Percentiles rank a stretch among this genome's conserved stretches.
Evolutionary conservation across 2,113 vertebrate species (phyloP).

Genomic region (Lophius piscatorius): DNA sequence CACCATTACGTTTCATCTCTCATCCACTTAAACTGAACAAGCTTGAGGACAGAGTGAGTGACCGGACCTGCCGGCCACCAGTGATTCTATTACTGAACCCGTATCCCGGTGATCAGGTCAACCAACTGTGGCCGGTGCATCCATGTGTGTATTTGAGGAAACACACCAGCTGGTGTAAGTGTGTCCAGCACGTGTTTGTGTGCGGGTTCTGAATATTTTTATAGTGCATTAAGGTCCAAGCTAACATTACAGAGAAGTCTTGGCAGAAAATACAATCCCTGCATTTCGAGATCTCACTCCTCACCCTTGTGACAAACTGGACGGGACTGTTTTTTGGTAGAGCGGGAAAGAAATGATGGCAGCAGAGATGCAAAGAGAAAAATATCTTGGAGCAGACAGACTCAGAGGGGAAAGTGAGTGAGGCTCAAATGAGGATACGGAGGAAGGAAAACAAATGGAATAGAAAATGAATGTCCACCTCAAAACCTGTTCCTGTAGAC

Average conservation of each 20-base stretch:
- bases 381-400: slow-evolving; percentile 44
- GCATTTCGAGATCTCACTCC: slow-evolving; percentile 42
- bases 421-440: slow-evolving; percentile 31
- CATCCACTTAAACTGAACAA: too few relatives aligned
- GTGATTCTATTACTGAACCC: slow-evolving; percentile 70
- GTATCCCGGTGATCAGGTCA: slow-evolving; percentile 63
- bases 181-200: slow-evolving; percentile 30
- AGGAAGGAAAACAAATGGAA: slow-evolving; percentile 38
- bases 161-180: slow-evolving; percentile 25
- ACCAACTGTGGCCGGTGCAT: slow-evolving; percentile 41
- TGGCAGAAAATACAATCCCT: slow-evolving; percentile 38
- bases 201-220: slow-evolving; percentile 9
- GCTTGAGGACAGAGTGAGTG: too few relatives aligned
- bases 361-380: slow-evolving; percentile 47
- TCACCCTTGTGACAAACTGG: slow-evolving; percentile 54
- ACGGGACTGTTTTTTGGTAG: slow-evolving; percentile 7
- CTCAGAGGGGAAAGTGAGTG: slow-evolving; percentile 48
- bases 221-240: slow-evolving; percentile 25
- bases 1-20: too few relatives aligned
- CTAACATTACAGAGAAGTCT: slow-evolving; percentile 41
- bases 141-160: slow-evolving; percentile 31
- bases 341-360: slow-evolving; percentile 25
- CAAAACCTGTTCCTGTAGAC: slow-evolving; percentile 39
- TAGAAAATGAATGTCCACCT: slow-evolving; percentile 24
- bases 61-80: slow-evolving; percentile 53